These are phyloP conservation scores for Halichoeres trimaculatus DNA, from an alignment of 2,113 vertebrate genomes.

Conservation along the genomic window DNA sequence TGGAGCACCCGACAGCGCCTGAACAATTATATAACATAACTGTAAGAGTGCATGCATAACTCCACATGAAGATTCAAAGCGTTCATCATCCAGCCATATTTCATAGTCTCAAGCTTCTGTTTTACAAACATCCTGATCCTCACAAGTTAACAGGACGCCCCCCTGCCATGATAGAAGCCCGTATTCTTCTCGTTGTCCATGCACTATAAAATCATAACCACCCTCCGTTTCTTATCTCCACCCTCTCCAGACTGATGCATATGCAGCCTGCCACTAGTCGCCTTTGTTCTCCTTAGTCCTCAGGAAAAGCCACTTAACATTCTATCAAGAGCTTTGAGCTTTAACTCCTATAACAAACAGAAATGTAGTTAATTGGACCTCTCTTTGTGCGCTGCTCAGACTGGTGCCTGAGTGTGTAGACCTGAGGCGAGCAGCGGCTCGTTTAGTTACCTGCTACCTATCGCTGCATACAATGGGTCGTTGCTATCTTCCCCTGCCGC, in stretches of 20 bases:
- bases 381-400: slow-evolving; percentile 22
- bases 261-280: slow-evolving; percentile 28
- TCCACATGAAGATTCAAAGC: slow-evolving; percentile 24
- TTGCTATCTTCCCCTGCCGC: slow-evolving; percentile 64
- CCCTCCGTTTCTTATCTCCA: slow-evolving; percentile 33
- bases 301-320: slow-evolving; percentile 42
- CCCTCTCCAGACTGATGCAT: slow-evolving; percentile 32
- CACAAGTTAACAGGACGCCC: slow-evolving; percentile 8
- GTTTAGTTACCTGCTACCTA: slow-evolving; percentile 22
- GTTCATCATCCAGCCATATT: neutral
- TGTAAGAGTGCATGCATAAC: slow-evolving; percentile 29
- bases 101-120: too few relatives aligned
- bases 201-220: slow-evolving; percentile 20
- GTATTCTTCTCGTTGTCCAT: slow-evolving; percentile 31
- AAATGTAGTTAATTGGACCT: slow-evolving; percentile 5
- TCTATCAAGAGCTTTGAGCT: slow-evolving; percentile 30
- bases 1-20: slow-evolving; percentile 20
- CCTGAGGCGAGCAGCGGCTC: neutral
- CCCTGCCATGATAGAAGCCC: slow-evolving; percentile 36
- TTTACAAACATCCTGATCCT: neutral
- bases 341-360: slow-evolving; percentile 13
- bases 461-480: slow-evolving; percentile 42
- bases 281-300: slow-evolving; percentile 63
- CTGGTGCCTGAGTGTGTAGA: neutral
- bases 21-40: slow-evolving; percentile 54